phyloP scores from a whole-genome alignment of 2,888 invertebrate genomes.

The Drosophila birchii region DNA sequence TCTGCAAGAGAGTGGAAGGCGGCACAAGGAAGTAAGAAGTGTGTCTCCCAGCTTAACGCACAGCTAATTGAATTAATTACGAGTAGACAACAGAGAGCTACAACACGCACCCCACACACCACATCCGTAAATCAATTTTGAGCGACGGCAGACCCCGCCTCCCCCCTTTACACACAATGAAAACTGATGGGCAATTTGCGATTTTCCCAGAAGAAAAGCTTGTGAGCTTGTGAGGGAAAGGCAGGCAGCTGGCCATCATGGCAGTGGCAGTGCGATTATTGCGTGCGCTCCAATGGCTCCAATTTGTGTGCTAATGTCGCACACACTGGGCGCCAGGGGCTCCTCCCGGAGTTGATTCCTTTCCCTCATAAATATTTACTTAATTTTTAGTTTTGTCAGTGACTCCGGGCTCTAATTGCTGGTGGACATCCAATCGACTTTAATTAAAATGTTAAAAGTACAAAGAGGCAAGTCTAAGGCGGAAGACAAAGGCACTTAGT shows the following conservation, averaged over 20 bases:
- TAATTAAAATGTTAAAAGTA: constrained; percentile 23
- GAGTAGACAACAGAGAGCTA: constrained; percentile 53
- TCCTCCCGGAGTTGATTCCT: constrained; percentile 10
- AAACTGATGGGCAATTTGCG: constrained; percentile 73
- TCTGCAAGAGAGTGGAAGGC: constrained; percentile 61
- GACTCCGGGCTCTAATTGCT: constrained; percentile 16
- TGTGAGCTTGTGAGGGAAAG: not conserved
- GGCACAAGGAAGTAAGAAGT: constrained; percentile 41
- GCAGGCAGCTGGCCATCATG: constrained; percentile 20
- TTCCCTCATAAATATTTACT: constrained; percentile 52
- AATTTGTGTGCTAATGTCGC: constrained; percentile 69
- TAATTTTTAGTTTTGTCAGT: constrained; percentile 25
- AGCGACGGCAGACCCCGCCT: constrained; percentile 51
- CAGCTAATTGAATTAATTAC: constrained; percentile 76
- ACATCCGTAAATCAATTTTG: constrained; percentile 72
- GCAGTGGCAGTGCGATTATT: constrained; percentile 31
- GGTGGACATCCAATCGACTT: constrained; percentile 31
- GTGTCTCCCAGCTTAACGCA: constrained; percentile 47
- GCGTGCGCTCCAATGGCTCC: constrained; percentile 57
- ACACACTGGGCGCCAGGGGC: constrained; percentile 35
- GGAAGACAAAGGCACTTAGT: constrained; percentile 3
- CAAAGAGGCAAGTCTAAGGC: not conserved
- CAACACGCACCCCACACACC: constrained; percentile 29
- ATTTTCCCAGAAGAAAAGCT: constrained; percentile 71
- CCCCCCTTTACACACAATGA: constrained; percentile 72